Conservation (phyloP, 1,140 invertebrate species). For the Ostrea denselamellosa region DNA sequence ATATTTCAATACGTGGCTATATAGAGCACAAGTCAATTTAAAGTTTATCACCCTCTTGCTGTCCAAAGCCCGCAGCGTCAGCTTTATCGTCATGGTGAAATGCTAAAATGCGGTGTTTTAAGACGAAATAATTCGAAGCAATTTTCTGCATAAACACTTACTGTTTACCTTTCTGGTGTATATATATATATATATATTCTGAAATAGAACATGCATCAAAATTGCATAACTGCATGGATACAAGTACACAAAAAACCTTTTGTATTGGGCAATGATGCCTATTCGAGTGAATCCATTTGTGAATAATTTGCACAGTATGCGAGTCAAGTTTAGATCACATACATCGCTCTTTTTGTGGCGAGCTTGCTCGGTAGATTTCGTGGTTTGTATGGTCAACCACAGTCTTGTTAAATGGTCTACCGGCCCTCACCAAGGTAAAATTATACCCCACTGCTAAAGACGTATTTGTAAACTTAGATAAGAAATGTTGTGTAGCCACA, state of each 20-base stretch:
- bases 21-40: no score
- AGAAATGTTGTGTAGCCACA: not conserved
- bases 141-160: no score
- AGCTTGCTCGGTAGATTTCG: not conserved
- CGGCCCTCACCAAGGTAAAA: not conserved
- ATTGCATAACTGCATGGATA: not conserved
- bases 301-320: slow-evolving; percentile 11
- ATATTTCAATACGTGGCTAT: no score
- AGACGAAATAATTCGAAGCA: no score
- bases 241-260: not conserved
- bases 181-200: no score
- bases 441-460: not conserved
- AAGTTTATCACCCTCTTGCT: no score
- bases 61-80: no score
- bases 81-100: no score
- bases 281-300: slow-evolving; percentile 18
- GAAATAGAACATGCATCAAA: no score
- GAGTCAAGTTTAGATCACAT: slow-evolving; percentile 7
- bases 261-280: not conserved
- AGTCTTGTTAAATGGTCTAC: slow-evolving; percentile 7
- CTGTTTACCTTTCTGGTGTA: no score
- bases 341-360: slow-evolving; percentile 6
- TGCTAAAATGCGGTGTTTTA: no score
- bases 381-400: slow-evolving; percentile 10
- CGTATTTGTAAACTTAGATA: slow-evolving; percentile 25